phyloP scores from a whole-genome alignment of 2,113 vertebrate species.

The Strix uralensis region DNA sequence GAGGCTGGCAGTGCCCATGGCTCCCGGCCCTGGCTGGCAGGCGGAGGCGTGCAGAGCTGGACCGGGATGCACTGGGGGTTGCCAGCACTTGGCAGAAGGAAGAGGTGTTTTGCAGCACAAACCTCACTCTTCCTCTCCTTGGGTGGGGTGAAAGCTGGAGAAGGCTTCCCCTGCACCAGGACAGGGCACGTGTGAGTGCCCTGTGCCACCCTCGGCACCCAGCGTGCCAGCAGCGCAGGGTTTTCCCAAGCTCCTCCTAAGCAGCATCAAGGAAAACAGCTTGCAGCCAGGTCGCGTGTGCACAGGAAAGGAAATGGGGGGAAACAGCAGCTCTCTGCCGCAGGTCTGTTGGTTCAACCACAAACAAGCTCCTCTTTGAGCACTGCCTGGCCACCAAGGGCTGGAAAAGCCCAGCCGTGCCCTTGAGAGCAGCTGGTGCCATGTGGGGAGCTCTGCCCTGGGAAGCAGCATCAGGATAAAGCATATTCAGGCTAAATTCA shows the following conservation, averaged over 20 bases:
- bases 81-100: constrained; percentile 32
- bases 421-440: not conserved
- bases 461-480: not conserved
- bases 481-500: not conserved
- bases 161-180: not conserved
- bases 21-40: not conserved
- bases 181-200: not conserved
- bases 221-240: not conserved
- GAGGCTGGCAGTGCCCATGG: not conserved
- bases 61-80: not conserved
- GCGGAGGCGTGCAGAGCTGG: not conserved
- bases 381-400: not conserved
- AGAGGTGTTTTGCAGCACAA: constrained; percentile 13
- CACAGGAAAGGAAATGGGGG: not conserved
- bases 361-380: not conserved
- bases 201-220: not conserved
- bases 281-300: not conserved
- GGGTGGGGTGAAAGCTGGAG: not conserved
- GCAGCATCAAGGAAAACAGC: not conserved
- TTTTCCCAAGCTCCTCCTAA: not conserved
- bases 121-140: not conserved
- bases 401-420: not conserved
- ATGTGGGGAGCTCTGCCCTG: not conserved
- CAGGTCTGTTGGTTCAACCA: not conserved
- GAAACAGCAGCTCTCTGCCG: not conserved